These are phyloP conservation scores for Catharus minimus DNA, from an alignment of 2,113 vertebrate genomes.

Conservation along the genomic window DNA sequence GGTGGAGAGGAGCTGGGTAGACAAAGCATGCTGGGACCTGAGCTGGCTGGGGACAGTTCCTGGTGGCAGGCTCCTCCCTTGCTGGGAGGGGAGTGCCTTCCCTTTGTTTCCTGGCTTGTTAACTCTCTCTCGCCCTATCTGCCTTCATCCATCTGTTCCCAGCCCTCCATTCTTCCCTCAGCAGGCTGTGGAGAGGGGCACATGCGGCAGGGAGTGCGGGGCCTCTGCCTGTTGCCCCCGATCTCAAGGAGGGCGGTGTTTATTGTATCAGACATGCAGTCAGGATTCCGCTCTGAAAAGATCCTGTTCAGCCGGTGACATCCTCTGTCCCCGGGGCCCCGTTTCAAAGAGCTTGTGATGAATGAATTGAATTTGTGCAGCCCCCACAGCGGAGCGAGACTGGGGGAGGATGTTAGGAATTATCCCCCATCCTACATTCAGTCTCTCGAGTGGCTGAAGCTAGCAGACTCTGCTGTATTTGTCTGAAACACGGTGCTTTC, in stretches of 20 bases:
- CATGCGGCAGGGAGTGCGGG: not conserved
- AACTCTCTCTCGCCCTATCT: conserved; percentile 67
- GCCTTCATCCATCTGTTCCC: conserved; percentile 63
- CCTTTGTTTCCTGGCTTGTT: conserved; percentile 72
- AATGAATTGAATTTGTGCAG: conserved; percentile 55
- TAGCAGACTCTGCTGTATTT: conserved; percentile 13
- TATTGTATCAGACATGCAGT: not conserved
- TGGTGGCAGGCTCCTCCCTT: conserved; percentile 65
- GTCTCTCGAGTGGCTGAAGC: conserved; percentile 45
- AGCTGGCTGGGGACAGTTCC: conserved; percentile 53
- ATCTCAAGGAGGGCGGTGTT: not conserved
- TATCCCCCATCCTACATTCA: conserved; percentile 45
- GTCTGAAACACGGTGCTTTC: not conserved
- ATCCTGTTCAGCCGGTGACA: conserved; percentile 48
- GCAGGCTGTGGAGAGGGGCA: not conserved
- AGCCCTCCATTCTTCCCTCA: not conserved
- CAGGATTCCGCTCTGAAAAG: not conserved
- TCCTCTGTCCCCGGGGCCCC: not conserved
- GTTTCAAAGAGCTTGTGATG: conserved; percentile 34
- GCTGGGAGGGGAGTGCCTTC: conserved; percentile 50
- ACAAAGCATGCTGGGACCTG: conserved; percentile 67
- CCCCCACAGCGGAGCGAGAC: conserved; percentile 43
- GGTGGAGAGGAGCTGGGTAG: not conserved
- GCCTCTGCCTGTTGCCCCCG: not conserved
- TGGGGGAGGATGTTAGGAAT: conserved; percentile 59